These are phyloP conservation scores for Scomber scombrus DNA, from an alignment of 2,113 vertebrate genomes.

Conservation along the genomic window DNA sequence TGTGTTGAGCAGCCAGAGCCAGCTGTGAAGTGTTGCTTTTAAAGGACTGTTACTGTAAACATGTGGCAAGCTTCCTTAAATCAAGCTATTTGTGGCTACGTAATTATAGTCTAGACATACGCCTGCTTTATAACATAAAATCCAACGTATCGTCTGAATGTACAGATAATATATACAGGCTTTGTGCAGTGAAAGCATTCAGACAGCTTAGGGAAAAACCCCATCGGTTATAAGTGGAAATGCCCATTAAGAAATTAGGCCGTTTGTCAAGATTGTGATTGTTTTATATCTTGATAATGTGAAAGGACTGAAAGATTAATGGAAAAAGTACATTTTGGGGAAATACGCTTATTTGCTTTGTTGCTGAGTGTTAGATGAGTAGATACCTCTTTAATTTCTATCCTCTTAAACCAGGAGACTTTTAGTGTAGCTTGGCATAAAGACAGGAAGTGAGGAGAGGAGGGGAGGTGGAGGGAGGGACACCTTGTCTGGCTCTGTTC, in stretches of 20 bases:
- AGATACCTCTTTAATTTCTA: not conserved
- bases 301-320: not conserved
- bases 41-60: constrained; percentile 67
- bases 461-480: no score
- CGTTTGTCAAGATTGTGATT: constrained; percentile 4
- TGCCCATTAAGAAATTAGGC: not conserved
- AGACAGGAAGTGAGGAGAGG: no score
- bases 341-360: not conserved
- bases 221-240: not conserved
- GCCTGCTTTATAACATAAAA: constrained; percentile 61
- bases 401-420: no score
- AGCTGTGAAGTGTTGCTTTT: constrained; percentile 70
- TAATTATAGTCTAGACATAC: constrained; percentile 80
- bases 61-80: constrained; percentile 76
- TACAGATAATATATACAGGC: constrained; percentile 41
- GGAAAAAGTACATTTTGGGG: not conserved
- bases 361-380: not conserved
- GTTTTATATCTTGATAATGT: not conserved
- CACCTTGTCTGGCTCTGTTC: no score
- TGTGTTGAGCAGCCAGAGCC: constrained; percentile 56
- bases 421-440: no score
- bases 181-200: constrained; percentile 35
- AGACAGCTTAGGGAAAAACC: constrained; percentile 34
- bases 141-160: constrained; percentile 50
- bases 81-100: constrained; percentile 72